Percentiles rank a stretch among this genome's conserved stretches.
These are phyloP conservation scores for Euplagia quadripunctaria DNA, from an alignment of 2,888 invertebrate species.

Conservation along the genomic window DNA sequence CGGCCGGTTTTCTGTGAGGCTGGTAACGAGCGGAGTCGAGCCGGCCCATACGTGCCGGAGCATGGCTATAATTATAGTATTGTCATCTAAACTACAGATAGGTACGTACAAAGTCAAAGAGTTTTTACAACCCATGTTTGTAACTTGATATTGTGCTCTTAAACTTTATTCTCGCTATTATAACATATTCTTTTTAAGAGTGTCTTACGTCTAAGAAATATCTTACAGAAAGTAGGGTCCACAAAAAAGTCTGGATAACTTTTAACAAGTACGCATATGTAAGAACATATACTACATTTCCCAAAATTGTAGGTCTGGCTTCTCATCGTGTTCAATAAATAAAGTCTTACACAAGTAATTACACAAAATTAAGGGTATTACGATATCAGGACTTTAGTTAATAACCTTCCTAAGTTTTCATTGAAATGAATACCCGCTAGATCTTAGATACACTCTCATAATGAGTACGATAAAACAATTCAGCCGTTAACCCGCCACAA, in stretches of 20 bases:
- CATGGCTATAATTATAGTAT: too few relatives aligned
- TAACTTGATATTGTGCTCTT: not conserved
- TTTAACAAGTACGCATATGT: not conserved
- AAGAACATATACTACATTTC: too few relatives aligned
- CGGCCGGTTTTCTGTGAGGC: too few relatives aligned
- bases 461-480: constrained; percentile 84
- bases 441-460: constrained; percentile 69
- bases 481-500: constrained; percentile 70
- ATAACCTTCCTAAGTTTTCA: constrained; percentile 27
- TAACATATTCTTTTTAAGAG: not conserved
- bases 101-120: too few relatives aligned
- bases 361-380: constrained; percentile 43
- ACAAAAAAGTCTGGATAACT: not conserved
- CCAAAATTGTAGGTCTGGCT: too few relatives aligned
- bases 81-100: too few relatives aligned
- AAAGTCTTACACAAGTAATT: constrained; percentile 32
- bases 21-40: too few relatives aligned
- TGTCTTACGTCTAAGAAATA: not conserved
- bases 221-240: not conserved
- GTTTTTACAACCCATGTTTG: too few relatives aligned
- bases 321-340: too few relatives aligned
- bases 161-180: not conserved
- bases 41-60: too few relatives aligned
- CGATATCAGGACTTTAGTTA: constrained; percentile 10
- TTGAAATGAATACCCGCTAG: constrained; percentile 65